Base-by-base conservation (phyloP, 1,140 invertebrate genomes). In the Goniozus legneri region DNA sequence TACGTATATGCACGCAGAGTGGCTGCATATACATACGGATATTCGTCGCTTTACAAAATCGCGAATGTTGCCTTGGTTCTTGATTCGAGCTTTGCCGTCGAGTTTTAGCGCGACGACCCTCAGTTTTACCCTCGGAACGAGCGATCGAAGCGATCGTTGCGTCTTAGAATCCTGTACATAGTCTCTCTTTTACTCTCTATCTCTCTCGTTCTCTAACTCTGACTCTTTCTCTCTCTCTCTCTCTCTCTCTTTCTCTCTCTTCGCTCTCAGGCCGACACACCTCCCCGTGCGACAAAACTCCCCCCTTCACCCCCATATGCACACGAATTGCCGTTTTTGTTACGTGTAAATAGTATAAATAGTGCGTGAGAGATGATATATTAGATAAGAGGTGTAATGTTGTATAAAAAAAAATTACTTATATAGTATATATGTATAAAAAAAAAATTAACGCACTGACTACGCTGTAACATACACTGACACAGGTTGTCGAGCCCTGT, bases 291-390 rank as follows among this genome's bases (percentile, higher is more conserved):
- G n/a, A n/a, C n/a, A n/a, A n/a, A 47, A 64, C 56, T 44, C 21
- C 39, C 34, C 19, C 36, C 30, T 15, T 21, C 1, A 13, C 19
- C 3, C 13, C 34, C n/a, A 8, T 16, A 30, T 22, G 38, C 48
- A 51, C 46, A 35, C 20, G 41, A 15, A 44, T 37, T 44, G 42
- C 37, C 47, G 41, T 24, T 47, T 53, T 53, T 56, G 50, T 53
- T 58, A 67, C 65, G 63, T 76, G 71, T 76, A 76, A 59, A 76
- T 75, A 73, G 52, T 76, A 73, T 76, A 73, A 60, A 74, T 73
- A 75, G 53, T 58, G 60, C 54, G 62, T 44, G 45, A 54, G 44
- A 59, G 22, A 34, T 22, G 33, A 44, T 53, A 56, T 47, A 57
- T 57, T 59, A 57, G 52, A 39, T 60, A 57, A 54, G 54, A 50